phyloP scores from a whole-genome alignment of 2,888 invertebrate species.

The Erannis defoliaria region DNA sequence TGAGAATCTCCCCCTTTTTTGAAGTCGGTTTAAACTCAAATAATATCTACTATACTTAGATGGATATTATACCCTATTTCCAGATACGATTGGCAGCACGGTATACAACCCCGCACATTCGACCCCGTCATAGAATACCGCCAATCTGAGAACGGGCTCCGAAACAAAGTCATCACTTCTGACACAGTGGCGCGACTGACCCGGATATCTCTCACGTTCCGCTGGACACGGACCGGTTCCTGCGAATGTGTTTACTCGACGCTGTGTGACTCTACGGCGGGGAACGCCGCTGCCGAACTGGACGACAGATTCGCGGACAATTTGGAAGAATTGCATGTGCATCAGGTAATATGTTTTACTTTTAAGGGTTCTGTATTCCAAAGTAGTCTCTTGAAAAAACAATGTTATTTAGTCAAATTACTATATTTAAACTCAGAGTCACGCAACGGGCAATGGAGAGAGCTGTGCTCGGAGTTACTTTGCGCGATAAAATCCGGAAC shows the following conservation, averaged over 20 bases:
- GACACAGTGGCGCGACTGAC: constrained; percentile 60
- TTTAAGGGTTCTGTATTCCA: neutral
- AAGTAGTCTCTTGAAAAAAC: no score
- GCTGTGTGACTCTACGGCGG: constrained; percentile 88
- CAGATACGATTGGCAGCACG: constrained; percentile 94
- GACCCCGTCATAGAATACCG: constrained; percentile 88
- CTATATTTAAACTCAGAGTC: no score
- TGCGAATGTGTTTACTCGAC: constrained; percentile 89
- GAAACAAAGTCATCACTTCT: constrained; percentile 60
- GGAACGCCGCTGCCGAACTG: constrained; percentile 50
- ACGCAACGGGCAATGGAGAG: no score
- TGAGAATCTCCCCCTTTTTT: no score
- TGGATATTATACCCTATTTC: neutral
- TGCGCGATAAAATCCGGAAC: no score
- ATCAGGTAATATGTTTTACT: constrained; percentile 83
- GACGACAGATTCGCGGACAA: constrained; percentile 85
- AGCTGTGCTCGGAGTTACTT: no score
- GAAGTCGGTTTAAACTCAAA: no score
- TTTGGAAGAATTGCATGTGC: constrained; percentile 92
- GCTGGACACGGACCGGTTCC: constrained; percentile 84
- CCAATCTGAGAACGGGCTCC: constrained; percentile 45
- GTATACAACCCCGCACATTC: constrained; percentile 93
- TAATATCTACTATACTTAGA: no score
- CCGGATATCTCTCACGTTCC: constrained; percentile 95
- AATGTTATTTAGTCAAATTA: no score